Evolutionary conservation across 2,113 vertebrate species (phyloP).

Genomic region (Columba janthina): DNA sequence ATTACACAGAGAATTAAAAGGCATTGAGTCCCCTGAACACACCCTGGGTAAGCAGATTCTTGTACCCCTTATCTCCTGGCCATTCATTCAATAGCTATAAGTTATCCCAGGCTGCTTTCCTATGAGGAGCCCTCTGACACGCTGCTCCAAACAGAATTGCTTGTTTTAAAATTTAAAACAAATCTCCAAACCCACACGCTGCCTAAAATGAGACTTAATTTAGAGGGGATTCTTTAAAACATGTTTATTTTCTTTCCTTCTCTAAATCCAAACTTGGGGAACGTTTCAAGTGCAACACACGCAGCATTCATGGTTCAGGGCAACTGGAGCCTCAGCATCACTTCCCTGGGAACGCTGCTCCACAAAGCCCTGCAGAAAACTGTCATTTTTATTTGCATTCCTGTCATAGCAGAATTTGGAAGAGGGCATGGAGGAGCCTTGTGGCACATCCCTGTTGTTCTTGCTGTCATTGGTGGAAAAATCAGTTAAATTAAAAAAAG

Average conservation of each 20-base stretch:
- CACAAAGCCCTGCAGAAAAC: neutral
- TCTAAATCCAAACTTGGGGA: neutral
- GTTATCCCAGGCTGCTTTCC: neutral
- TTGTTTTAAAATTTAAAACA: neutral
- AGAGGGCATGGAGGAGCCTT: neutral
- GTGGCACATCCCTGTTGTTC: neutral
- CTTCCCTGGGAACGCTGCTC: neutral
- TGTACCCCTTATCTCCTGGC: neutral
- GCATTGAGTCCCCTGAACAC: neutral
- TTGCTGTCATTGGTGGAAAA: neutral
- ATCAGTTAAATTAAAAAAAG: neutral
- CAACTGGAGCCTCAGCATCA: neutral
- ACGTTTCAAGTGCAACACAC: neutral
- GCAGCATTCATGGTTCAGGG: fast-evolving
- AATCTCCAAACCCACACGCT: neutral
- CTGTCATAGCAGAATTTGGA: neutral
- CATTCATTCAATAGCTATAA: neutral
- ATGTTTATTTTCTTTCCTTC: neutral
- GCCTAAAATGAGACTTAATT: neutral
- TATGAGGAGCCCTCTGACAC: neutral
- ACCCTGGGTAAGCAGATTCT: neutral
- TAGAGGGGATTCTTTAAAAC: neutral
- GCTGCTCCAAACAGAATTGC: neutral
- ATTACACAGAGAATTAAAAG: neutral
- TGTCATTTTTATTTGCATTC: neutral